Conservation (phyloP, 2,113 vertebrate species). For the Myiagra hebetior region DNA sequence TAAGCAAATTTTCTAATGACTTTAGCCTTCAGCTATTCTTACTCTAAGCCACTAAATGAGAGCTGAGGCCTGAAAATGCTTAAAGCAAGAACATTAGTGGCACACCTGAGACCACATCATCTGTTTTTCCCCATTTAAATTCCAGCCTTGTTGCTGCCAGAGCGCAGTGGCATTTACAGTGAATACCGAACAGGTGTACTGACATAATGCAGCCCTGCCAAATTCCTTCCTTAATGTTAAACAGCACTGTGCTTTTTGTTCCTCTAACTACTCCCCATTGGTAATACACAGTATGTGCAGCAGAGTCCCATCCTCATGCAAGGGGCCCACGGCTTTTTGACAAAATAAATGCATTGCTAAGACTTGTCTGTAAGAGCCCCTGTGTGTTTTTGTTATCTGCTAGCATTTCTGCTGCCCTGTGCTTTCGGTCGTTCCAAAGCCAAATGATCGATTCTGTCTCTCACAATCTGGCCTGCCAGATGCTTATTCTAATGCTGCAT, state of each 20-base stretch:
- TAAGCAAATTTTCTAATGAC: slow-evolving; percentile 41
- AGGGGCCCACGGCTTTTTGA: background rate
- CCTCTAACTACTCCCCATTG: background rate
- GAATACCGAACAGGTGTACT: slow-evolving; percentile 37
- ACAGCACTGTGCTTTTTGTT: background rate
- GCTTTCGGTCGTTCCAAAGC: background rate
- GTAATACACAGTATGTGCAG: background rate
- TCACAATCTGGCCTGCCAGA: slow-evolving; percentile 29
- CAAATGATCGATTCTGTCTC: background rate
- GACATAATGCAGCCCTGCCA: background rate
- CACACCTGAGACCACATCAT: slow-evolving; percentile 40
- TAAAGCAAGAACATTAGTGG: background rate
- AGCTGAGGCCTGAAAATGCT: background rate
- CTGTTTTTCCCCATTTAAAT: slow-evolving; percentile 35
- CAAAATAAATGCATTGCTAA: background rate
- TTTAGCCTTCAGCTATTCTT: background rate
- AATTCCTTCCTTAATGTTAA: background rate
- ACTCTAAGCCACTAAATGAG: background rate
- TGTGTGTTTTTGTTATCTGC: background rate
- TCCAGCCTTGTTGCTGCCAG: slow-evolving; percentile 14
- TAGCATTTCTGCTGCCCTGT: background rate
- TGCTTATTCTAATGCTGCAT: background rate
- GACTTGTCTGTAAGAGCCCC: background rate
- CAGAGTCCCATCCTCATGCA: background rate
- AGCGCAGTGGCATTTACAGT: background rate